phyloP scores from a whole-genome alignment of 2,888 invertebrate species.

The Tenthredo mesomela region DNA sequence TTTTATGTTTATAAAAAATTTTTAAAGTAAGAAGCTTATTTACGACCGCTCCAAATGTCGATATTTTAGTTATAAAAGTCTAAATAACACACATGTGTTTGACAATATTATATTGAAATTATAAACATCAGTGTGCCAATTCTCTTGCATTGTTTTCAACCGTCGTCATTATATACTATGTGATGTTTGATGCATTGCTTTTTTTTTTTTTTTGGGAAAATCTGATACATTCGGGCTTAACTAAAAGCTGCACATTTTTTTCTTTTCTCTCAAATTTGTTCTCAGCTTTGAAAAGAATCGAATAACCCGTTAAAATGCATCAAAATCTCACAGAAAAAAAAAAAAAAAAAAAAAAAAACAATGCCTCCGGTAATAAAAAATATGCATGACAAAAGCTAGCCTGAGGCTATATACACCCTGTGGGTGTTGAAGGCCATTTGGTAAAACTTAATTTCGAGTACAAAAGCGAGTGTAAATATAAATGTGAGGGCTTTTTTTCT shows the following conservation, averaged over 20 bases:
- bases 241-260: background rate
- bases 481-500: slow-evolving; percentile 16
- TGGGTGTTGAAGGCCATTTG: background rate
- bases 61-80: slow-evolving; percentile 16
- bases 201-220: background rate
- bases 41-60: slow-evolving; percentile 48
- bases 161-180: background rate
- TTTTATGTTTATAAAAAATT: slow-evolving; percentile 37
- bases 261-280: background rate
- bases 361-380: background rate
- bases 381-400: background rate
- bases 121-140: background rate
- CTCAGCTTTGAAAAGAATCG: background rate
- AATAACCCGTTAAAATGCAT: background rate
- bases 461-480: slow-evolving; percentile 33
- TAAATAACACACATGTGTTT: background rate
- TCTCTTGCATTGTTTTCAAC: background rate
- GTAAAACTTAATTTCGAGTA: slow-evolving; percentile 4
- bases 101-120: background rate
- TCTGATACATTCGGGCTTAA: background rate
- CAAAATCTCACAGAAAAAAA: background rate
- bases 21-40: slow-evolving; percentile 44
- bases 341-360: background rate
- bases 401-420: slow-evolving; percentile 14
- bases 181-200: background rate